phyloP scores from a whole-genome alignment of 1,140 invertebrate genomes.

The Telenomus remus region DNA sequence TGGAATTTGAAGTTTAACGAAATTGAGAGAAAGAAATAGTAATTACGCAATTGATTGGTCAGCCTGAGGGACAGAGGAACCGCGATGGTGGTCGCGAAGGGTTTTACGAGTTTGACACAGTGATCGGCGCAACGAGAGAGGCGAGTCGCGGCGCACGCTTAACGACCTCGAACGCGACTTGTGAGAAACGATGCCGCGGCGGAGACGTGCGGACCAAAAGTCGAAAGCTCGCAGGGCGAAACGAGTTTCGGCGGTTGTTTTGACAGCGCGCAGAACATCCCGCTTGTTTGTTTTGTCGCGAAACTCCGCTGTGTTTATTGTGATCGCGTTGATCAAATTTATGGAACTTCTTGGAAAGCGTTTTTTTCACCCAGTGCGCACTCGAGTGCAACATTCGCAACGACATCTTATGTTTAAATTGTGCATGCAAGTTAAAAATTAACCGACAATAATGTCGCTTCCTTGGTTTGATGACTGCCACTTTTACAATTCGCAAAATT shows the following conservation, averaged over 20 bases:
- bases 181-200: slow-evolving; percentile 32
- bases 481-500: too few relatives aligned
- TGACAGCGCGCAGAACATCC: slow-evolving; percentile 13
- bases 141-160: slow-evolving; percentile 27
- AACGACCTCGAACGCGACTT: slow-evolving; percentile 30
- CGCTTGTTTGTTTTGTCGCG: slow-evolving; percentile 30
- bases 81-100: slow-evolving; percentile 30
- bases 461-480: too few relatives aligned
- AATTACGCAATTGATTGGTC: slow-evolving; percentile 43
- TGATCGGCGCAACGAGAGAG: slow-evolving; percentile 31
- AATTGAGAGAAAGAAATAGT: neutral
- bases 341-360: slow-evolving; percentile 14
- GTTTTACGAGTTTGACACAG: slow-evolving; percentile 46
- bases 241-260: slow-evolving; percentile 32
- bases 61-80: slow-evolving; percentile 7
- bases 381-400: too few relatives aligned
- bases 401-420: too few relatives aligned
- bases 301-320: slow-evolving; percentile 13
- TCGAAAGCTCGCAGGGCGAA: slow-evolving; percentile 23
- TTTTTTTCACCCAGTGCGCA: neutral
- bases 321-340: slow-evolving; percentile 15
- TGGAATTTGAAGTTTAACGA: too few relatives aligned
- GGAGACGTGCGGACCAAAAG: slow-evolving; percentile 3
- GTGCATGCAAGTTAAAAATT: too few relatives aligned
- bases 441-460: too few relatives aligned